Conservation (phyloP, 2,113 vertebrate species). For the Dipodomys ordii region DNA sequence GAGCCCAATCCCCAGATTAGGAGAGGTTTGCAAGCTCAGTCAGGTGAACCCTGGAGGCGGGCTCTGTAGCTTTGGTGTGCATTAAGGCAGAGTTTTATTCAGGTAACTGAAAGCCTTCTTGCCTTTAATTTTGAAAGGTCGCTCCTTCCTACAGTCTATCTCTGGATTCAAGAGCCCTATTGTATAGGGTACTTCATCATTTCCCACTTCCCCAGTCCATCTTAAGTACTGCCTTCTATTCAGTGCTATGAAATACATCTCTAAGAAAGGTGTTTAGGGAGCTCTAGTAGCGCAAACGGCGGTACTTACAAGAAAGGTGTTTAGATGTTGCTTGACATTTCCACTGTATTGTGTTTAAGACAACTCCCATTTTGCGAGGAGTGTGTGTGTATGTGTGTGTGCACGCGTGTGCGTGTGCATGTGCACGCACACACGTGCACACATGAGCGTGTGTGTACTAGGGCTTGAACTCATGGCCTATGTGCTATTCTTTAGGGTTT, state of each 20-base stretch:
- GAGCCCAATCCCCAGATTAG: background rate
- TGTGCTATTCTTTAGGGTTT: too few species aligned
- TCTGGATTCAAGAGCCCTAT: background rate
- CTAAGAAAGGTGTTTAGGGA: background rate
- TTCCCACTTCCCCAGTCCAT: too few species aligned
- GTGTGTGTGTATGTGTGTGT: background rate
- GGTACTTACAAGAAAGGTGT: background rate
- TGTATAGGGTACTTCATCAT: fast-evolving
- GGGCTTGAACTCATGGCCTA: too few species aligned
- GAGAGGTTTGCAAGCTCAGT: constrained; percentile 18
- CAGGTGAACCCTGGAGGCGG: background rate
- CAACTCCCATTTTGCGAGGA: constrained; percentile 14
- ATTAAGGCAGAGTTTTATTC: background rate
- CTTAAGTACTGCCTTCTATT: background rate
- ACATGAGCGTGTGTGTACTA: too few species aligned
- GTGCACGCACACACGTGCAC: too few species aligned
- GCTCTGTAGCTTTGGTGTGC: background rate
- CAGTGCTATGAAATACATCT: background rate
- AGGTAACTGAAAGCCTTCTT: background rate
- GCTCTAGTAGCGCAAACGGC: too few species aligned
- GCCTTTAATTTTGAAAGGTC: background rate
- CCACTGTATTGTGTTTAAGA: background rate
- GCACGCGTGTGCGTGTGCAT: background rate
- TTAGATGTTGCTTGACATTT: background rate
- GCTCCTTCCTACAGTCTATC: background rate